Percentiles rank a stretch among this genome's conserved stretches.
Evolutionary conservation across 2,113 vertebrate genomes (phyloP).

Genomic region (Malurus melanocephalus): DNA sequence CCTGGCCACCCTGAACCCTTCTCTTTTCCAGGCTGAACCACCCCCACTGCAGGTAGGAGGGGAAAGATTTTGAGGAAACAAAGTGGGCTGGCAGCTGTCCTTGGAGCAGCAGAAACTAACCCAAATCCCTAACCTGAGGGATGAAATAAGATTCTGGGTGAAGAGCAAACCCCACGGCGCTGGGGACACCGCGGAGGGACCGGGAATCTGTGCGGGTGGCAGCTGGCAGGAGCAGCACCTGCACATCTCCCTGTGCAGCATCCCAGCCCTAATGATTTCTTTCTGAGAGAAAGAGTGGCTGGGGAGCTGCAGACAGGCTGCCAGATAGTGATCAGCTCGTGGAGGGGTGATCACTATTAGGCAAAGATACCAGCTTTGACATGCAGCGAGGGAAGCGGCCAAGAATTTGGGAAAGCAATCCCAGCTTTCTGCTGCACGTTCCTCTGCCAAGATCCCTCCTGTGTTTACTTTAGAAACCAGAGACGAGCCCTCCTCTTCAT

Average conservation of each 20-base stretch:
- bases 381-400: conserved; percentile 37
- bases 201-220: not conserved
- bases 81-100: not conserved
- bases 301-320: conserved; percentile 39
- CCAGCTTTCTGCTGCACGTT: not conserved
- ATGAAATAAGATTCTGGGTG: not conserved
- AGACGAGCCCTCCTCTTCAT: conserved; percentile 1
- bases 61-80: not conserved
- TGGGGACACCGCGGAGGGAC: rapidly evolving
- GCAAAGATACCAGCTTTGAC: conserved; percentile 67
- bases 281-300: not conserved
- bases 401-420: conserved; percentile 50
- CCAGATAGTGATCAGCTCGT: conserved; percentile 53
- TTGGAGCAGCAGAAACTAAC: not conserved
- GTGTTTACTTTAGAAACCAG: conserved; percentile 56
- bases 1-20: not conserved
- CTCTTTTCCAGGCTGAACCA: not conserved
- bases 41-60: not conserved
- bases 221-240: not conserved
- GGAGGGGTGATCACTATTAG: conserved; percentile 24
- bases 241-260: not conserved
- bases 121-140: not conserved
- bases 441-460: conserved; percentile 53
- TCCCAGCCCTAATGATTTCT: conserved; percentile 61
- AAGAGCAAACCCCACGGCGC: not conserved